Evolutionary conservation across 2,888 invertebrate species (phyloP).

Genomic region (Limnephilus auricula): DNA sequence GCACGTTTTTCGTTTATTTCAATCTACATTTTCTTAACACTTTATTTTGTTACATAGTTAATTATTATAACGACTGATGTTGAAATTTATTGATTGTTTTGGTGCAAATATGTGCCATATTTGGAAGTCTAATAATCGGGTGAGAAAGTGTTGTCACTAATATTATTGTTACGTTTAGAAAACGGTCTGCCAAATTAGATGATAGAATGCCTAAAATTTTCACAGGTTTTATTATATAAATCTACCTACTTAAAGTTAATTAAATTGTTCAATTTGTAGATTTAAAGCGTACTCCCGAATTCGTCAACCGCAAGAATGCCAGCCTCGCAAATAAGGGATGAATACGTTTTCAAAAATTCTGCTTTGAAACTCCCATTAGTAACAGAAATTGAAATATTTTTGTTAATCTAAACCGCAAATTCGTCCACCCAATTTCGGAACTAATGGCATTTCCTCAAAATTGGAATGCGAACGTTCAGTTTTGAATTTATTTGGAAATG

Average conservation of each 20-base stretch:
- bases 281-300: background rate
- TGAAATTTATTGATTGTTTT: too few species aligned
- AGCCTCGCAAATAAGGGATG: background rate
- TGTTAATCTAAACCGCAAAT: slow-evolving; percentile 19
- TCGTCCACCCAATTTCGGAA: background rate
- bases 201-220: background rate
- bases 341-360: background rate
- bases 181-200: background rate
- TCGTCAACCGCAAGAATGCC: background rate
- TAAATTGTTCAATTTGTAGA: background rate
- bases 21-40: too few species aligned
- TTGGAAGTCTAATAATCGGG: too few species aligned
- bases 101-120: too few species aligned
- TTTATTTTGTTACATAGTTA: too few species aligned
- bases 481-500: slow-evolving; percentile 28
- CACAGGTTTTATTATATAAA: background rate
- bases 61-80: too few species aligned
- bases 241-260: background rate
- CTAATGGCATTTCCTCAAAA: slow-evolving; percentile 3
- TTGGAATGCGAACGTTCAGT: slow-evolving; percentile 25
- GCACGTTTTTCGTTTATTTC: too few species aligned
- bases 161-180: background rate
- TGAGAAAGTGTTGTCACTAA: background rate
- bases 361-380: background rate
- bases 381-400: background rate